Base-by-base conservation (phyloP, 2,113 vertebrate species). In the Vimba vimba region DNA sequence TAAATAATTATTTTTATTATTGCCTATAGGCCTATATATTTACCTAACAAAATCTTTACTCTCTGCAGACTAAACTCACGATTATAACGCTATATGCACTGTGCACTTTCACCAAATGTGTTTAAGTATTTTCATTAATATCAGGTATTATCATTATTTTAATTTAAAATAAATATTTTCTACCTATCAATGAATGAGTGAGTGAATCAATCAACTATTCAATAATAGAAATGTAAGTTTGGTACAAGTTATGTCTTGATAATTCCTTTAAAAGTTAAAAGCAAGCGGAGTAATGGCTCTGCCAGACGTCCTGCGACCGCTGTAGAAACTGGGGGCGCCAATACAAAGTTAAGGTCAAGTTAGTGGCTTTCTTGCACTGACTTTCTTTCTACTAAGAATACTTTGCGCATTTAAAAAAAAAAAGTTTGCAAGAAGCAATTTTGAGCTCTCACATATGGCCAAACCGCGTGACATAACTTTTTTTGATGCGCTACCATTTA, bases 281-380 rank as follows among this genome's bases (percentile, higher is more conserved):
- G 23, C 55, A 79, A 43, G 36, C 12, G n/a, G 13, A 43, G 7
- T 47, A 0, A 30, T 15, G 17, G 30, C 19, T 11, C 30, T 25
- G 59, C 39, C 39, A 80, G 78, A 80, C 78, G 15, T 27, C 15
- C 30, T 43, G 9, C n/a, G n/a, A 64, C 57, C 23, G 4, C 78
- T 19, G 21, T 43, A 47, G 43, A 25, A 74, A 47, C 78, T 80
- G 59, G 78, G 78, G 59, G 78, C 78, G 36, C 95, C 95, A 96
- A 95, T 95, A 96, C 97, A 98, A 99, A 98, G 97, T 99, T 98
- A 99, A 98, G 97, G 97, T 99, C 98, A 99, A 99, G 97, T 98
- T 98, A 99, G 96, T 96, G 94, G 94, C 93, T 95, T 95, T 96
- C 92, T 96, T 96, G 13, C 55, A 57, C 55, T 57, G 55, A 23